Evolutionary conservation across 2,797 vertebrate species (phyloP).

Genomic region (Lateolabrax maculatus): DNA sequence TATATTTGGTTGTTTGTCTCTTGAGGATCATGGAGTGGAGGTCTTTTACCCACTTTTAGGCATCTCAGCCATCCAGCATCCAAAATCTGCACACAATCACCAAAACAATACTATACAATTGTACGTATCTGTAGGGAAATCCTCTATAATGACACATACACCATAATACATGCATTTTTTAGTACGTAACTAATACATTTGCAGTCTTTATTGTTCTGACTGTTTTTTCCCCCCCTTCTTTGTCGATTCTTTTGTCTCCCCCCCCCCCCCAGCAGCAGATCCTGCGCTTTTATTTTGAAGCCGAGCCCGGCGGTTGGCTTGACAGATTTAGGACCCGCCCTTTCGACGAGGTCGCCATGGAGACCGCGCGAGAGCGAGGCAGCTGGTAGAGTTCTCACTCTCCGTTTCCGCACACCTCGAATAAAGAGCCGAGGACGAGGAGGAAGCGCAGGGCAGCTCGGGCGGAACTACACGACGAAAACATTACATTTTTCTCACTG

Average conservation of each 20-base stretch:
- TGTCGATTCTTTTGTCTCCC: slow-evolving; percentile 59
- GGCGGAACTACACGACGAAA: slow-evolving; percentile 47
- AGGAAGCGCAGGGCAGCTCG: slow-evolving; percentile 18
- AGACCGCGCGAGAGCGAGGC: slow-evolving; percentile 83
- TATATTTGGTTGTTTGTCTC: background rate
- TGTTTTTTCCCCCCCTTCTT: background rate
- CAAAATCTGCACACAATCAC: background rate
- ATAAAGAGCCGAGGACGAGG: slow-evolving; percentile 68
- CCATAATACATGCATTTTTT: background rate
- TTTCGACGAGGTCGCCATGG: slow-evolving; percentile 80
- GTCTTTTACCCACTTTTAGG: background rate
- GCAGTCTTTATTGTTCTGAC: background rate
- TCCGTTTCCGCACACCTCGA: slow-evolving; percentile 79
- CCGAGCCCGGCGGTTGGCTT: slow-evolving; percentile 10
- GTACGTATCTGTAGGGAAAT: background rate
- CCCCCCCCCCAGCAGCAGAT: background rate
- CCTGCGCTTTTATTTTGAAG: slow-evolving; percentile 71
- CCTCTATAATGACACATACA: background rate
- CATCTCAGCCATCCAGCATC: background rate
- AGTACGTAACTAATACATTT: background rate
- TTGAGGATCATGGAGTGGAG: background rate
- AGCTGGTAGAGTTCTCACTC: slow-evolving; percentile 76
- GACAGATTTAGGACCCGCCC: slow-evolving; percentile 69
- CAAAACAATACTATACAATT: background rate
- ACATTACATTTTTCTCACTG: slow-evolving; percentile 12